Base-by-base conservation (phyloP, 2,113 vertebrate genomes). In the Daboia siamensis region DNA sequence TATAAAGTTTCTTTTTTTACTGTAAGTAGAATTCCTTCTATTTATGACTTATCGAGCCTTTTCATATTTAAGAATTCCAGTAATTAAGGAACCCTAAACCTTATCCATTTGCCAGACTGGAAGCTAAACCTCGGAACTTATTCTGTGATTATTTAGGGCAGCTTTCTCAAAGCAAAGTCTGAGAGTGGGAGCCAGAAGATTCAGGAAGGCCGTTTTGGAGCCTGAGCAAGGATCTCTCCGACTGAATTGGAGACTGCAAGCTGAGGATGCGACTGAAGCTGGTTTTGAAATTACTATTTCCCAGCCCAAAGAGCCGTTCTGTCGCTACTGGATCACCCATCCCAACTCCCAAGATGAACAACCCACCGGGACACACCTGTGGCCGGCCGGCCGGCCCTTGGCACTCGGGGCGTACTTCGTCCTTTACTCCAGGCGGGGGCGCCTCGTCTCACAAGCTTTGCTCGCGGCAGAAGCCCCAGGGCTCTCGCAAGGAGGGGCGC, bases 401-500 rank as follows among this genome's bases (percentile, higher is more conserved):
- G n/a, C 44, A 64, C 15, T 11, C 5, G 56, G 44, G 5, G 10
- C 11, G 51, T 1, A 23, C 44, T 5, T 51, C 1, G 51, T 12
- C 61, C n/a, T 84, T 7, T 2, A 5, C 0, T 56, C 88, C 33
- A 59, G 51, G 5, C 11, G 3, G 57, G 3, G 54, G 54, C 74
- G 48, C 33, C 86, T 95, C 1, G 12, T 39, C 33, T 88, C 98
- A 98, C 90, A 97, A 93, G 3, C 96, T 96, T 2, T 96, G 96
- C 93, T 97, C 97, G 87, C 96, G 96, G 90, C 95, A 94, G 56
- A 95, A 97, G 23, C 96, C 97, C 91, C 96, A 95, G 48, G 98
- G 97, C 95, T 98, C 98, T 56, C 98, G 96, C 94, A 97, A 93
- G 0, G 96, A 97, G 12, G 55, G 95, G 96, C 97, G 88, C 94